Conservation (phyloP, 2,113 vertebrate species). For the Prinia subflava region DNA sequence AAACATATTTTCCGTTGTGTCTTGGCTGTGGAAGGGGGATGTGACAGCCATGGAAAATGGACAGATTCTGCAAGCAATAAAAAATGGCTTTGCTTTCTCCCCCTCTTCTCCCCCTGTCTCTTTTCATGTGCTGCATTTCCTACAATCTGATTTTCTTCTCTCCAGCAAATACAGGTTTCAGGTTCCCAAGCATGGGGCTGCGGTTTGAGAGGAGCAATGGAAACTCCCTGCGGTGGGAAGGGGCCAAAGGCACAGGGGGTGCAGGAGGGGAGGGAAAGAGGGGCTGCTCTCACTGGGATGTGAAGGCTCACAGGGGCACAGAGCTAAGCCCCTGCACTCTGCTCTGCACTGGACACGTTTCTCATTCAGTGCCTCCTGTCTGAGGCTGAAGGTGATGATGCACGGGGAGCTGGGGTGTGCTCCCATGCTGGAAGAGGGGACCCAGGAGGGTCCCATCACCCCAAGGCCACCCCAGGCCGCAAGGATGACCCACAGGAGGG, state of each 20-base stretch:
- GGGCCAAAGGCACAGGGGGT: neutral
- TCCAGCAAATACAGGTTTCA: conserved; percentile 4
- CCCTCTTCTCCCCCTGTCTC: neutral
- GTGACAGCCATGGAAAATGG: conserved; percentile 55
- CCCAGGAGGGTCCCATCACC: neutral
- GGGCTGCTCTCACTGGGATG: neutral
- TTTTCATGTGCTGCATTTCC: neutral
- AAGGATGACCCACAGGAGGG: neutral
- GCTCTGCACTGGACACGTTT: accelerated
- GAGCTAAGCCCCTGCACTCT: neutral
- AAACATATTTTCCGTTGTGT: conserved; percentile 20
- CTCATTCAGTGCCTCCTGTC: neutral
- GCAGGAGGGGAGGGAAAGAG: neutral
- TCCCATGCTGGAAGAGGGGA: neutral
- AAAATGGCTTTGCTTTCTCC: neutral
- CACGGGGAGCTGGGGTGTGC: neutral
- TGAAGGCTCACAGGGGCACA: neutral
- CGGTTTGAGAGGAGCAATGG: conserved; percentile 36
- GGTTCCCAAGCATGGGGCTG: conserved; percentile 10
- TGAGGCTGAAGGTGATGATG: neutral
- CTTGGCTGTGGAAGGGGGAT: conserved; percentile 31
- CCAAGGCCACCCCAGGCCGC: neutral
- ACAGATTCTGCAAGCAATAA: neutral
- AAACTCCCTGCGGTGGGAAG: neutral
- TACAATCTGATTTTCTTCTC: conserved; percentile 26